Conservation (phyloP, 1,140 invertebrate species). For the Colletes latitarsis region DNA sequence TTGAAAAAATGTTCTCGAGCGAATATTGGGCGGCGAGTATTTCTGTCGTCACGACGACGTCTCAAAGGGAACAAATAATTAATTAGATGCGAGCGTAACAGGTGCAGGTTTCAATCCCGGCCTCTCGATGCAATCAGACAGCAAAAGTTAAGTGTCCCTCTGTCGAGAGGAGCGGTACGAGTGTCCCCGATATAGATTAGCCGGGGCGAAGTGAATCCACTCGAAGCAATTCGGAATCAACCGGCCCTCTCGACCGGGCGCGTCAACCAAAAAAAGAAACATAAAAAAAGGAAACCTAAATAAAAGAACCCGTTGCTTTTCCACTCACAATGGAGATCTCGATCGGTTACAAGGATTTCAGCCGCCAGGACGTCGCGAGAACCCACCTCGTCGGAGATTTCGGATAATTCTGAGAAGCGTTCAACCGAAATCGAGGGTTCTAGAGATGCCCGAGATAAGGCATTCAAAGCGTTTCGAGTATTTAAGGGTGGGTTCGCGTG, state of each 20-base stretch:
- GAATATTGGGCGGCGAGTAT: too few species aligned
- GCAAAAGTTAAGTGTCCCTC: slow-evolving; percentile 24
- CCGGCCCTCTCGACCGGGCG: slow-evolving; percentile 31
- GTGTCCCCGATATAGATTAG: slow-evolving; percentile 48
- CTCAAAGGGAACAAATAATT: slow-evolving; percentile 13
- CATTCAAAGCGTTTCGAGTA: slow-evolving; percentile 78
- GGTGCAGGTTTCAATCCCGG: neutral
- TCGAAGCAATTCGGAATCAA: slow-evolving; percentile 55
- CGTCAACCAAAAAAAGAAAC: slow-evolving; percentile 35
- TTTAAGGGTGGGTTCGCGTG: slow-evolving; percentile 72
- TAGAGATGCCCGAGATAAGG: slow-evolving; percentile 79
- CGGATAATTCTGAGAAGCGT: slow-evolving; percentile 80
- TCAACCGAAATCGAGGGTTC: slow-evolving; percentile 77
- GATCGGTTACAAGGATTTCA: slow-evolving; percentile 76
- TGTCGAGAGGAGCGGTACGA: slow-evolving; percentile 12
- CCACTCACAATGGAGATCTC: slow-evolving; percentile 67
- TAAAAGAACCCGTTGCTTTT: slow-evolving; percentile 16
- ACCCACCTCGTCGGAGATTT: slow-evolving; percentile 68
- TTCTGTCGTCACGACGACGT: too few species aligned
- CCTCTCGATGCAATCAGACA: slow-evolving; percentile 34
- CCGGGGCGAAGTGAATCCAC: slow-evolving; percentile 45
- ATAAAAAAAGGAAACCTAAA: slow-evolving; percentile 11
- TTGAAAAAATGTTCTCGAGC: too few species aligned
- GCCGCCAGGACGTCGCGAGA: slow-evolving; percentile 28
- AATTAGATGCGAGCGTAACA: slow-evolving; percentile 25